Percentiles rank a stretch among this genome's conserved stretches.
Evolutionary conservation across 2,888 invertebrate genomes (phyloP).

Genomic region (Meghimatium bilineatum): DNA sequence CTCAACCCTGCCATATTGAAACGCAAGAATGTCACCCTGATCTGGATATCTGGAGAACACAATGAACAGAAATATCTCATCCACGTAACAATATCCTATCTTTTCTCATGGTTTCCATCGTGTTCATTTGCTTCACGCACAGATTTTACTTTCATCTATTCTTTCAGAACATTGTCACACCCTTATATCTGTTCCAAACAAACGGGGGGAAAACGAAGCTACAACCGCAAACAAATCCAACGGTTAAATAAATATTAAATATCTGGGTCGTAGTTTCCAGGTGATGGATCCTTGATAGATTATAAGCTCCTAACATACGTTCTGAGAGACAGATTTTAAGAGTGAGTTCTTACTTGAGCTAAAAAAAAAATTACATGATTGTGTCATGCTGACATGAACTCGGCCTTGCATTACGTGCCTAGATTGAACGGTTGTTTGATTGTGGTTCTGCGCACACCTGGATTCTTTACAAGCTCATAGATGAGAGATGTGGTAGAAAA

Average conservation of each 20-base stretch:
- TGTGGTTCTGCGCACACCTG: background rate
- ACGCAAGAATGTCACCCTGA: too few relatives aligned
- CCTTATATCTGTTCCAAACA: background rate
- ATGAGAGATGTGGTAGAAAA: background rate
- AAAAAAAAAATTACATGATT: background rate
- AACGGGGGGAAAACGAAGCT: background rate
- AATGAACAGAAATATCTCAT: too few relatives aligned
- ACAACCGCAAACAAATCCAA: background rate
- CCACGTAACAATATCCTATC: too few relatives aligned
- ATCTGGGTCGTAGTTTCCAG: conserved; percentile 18
- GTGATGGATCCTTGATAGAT: background rate
- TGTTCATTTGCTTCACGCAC: too few relatives aligned
- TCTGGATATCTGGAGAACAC: too few relatives aligned
- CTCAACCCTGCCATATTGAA: too few relatives aligned
- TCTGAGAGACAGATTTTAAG: background rate
- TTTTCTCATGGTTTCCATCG: too few relatives aligned
- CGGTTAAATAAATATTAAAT: conserved; percentile 14
- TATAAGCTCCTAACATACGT: background rate
- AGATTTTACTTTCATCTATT: too few relatives aligned
- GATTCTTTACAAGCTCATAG: background rate
- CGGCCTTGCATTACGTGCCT: conserved; percentile 14
- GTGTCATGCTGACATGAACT: conserved; percentile 17
- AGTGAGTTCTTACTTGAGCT: background rate
- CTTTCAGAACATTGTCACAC: background rate
- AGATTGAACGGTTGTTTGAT: conserved; percentile 2